Conservation (phyloP, 1,140 invertebrate species). For the Palaemon carinicauda region DNA sequence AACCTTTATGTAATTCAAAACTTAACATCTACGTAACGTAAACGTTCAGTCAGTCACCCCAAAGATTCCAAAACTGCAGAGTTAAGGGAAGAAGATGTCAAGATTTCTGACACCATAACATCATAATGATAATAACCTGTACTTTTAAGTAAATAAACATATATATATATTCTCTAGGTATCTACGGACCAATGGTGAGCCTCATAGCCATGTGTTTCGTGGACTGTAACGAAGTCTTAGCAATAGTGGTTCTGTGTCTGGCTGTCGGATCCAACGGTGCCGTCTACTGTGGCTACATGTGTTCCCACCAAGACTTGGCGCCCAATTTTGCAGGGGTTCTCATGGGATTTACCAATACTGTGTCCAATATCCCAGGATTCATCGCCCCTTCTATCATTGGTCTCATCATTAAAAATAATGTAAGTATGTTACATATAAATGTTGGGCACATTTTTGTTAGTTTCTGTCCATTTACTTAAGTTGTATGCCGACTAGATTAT, state of each 20-base stretch:
- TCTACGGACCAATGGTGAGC: slow-evolving; percentile 76
- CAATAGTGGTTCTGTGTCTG: slow-evolving; percentile 76
- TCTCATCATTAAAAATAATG: slow-evolving; percentile 63
- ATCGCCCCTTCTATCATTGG: background rate
- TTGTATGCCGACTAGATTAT: too few relatives aligned
- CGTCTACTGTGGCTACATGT: slow-evolving; percentile 60
- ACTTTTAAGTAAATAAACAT: background rate
- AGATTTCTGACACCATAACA: too few relatives aligned
- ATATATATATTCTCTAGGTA: slow-evolving; percentile 65
- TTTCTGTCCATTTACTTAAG: too few relatives aligned
- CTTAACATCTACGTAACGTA: too few relatives aligned
- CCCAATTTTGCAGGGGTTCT: slow-evolving; percentile 79
- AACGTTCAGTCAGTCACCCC: too few relatives aligned
- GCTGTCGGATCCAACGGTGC: slow-evolving; percentile 78
- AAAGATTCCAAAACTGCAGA: too few relatives aligned
- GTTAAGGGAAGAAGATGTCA: too few relatives aligned
- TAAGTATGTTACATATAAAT: slow-evolving; percentile 49
- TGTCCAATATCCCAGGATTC: slow-evolving; percentile 61
- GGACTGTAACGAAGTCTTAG: slow-evolving; percentile 75
- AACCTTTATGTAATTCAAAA: too few relatives aligned
- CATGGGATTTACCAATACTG: slow-evolving; percentile 74
- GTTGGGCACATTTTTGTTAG: too few relatives aligned
- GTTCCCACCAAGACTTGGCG: slow-evolving; percentile 77
- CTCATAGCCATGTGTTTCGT: slow-evolving; percentile 80
- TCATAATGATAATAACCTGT: background rate